Base-by-base conservation (phyloP, 2,113 vertebrate genomes). In the Paratilapia polleni region DNA sequence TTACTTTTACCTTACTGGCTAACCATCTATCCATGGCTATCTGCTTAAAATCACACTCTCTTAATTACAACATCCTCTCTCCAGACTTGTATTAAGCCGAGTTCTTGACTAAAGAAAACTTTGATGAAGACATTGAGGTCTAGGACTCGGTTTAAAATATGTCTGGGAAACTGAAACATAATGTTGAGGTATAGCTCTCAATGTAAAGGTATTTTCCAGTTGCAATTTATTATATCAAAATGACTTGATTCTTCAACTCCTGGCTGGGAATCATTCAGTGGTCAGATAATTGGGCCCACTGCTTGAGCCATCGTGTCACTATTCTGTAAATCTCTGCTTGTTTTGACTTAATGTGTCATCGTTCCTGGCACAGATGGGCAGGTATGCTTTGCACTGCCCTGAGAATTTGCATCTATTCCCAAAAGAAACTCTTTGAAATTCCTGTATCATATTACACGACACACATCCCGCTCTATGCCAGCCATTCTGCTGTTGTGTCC, bases 381-480 rank as follows among this genome's bases (percentile, higher is more conserved):
- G 36, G 36, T 36, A 8, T 52, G 43, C 26, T 54, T 73, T 54
- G 68, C 26, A 73, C 4, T 20, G 26, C 47, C 26, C 17, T 31
- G 47, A 54, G 19, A 54, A 54, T 34, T n/a, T 74, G 4, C 9
- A 74, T 83, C 26, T 81, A 15, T 80, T 74, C 75, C 57, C 58
- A 17, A 28, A 78, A 83, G 54, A 77, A 80, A 78, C 68, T 4
- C 41, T 74, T 85, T 82, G 17, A 68, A 28, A 84, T 85, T 81
- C 58, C 56, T 14, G 13, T 41, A 82, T 90, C 70, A 36, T 54
- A 62, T 87, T 85, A 79, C 52, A 80, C 59, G 70, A 47, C 41
- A 36, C 52, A 20, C n/a, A n/a, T n/a, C n/a, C n/a, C n/a, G n/a
- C n/a, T n/a, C n/a, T n/a, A n/a, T n/a, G n/a, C n/a, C n/a, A n/a